phyloP scores from a whole-genome alignment of 2,113 vertebrate species.

The Dinomys branickii region DNA sequence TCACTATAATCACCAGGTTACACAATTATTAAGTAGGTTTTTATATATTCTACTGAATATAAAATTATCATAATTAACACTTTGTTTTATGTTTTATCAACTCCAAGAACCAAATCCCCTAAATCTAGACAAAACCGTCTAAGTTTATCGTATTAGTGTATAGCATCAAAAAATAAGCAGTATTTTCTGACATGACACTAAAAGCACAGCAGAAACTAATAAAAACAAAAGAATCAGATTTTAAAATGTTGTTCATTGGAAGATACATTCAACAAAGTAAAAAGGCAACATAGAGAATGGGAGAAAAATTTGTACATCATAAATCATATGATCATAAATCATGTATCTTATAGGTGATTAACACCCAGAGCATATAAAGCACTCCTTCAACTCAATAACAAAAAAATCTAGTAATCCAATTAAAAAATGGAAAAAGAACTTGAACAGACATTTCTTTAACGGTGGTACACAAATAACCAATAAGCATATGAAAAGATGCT shows the following conservation, averaged over 20 bases:
- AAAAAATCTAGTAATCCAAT: neutral
- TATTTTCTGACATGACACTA: neutral
- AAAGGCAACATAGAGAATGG: neutral
- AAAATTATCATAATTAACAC: conserved; percentile 45
- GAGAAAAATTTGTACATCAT: neutral
- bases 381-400: neutral
- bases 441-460: conserved; percentile 2
- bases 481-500: neutral
- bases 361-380: neutral
- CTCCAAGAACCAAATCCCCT: neutral
- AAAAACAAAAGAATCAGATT: neutral
- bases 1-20: neutral
- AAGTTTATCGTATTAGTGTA: neutral
- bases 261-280: neutral
- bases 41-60: neutral
- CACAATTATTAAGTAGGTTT: neutral
- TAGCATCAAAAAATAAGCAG: conserved; percentile 19
- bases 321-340: neutral
- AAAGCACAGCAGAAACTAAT: neutral
- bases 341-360: neutral
- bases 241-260: neutral
- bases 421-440: neutral
- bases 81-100: conserved; percentile 40
- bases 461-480: neutral
- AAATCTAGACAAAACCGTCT: neutral